Evolutionary conservation across 2,888 invertebrate genomes (phyloP).

Genomic region (Tyria jacobaeae): DNA sequence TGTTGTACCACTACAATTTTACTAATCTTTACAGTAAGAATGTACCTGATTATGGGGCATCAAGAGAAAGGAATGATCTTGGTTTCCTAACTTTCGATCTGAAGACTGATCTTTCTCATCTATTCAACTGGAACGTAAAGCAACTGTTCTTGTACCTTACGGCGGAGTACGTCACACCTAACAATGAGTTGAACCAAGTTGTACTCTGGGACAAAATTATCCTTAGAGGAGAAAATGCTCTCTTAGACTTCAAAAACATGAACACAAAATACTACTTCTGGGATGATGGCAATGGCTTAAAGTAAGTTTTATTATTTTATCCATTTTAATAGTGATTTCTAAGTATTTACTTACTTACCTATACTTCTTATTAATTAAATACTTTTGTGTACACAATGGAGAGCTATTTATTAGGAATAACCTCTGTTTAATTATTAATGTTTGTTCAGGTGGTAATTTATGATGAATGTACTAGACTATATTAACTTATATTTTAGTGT

Average conservation of each 20-base stretch:
- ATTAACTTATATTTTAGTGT: neutral
- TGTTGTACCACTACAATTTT: neutral
- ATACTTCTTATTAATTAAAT: neutral
- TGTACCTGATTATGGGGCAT: slow-evolving; percentile 98
- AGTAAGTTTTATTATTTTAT: slow-evolving; percentile 84
- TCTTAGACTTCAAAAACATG: slow-evolving; percentile 96
- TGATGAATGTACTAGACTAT: neutral
- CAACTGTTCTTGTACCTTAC: slow-evolving; percentile 98
- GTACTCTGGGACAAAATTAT: slow-evolving; percentile 99
- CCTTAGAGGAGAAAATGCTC: slow-evolving; percentile 96
- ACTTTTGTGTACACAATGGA: neutral
- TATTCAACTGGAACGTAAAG: slow-evolving; percentile 99
- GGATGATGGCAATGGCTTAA: slow-evolving; percentile 99
- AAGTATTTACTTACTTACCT: neutral
- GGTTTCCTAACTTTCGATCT: slow-evolving; percentile 98
- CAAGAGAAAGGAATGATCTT: slow-evolving; percentile 97
- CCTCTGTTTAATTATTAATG: neutral
- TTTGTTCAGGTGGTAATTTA: neutral
- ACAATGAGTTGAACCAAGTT: slow-evolving; percentile 96
- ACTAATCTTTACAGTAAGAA: slow-evolving; percentile 90
- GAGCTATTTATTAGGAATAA: neutral
- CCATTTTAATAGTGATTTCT: neutral
- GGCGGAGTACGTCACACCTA: slow-evolving; percentile 96
- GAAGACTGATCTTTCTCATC: slow-evolving; percentile 94
- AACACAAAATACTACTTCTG: slow-evolving; percentile 99